Evolutionary conservation across 92 coral and sea anemone genomes (phyloP).

Genomic region (Isaurus tuberculatus): DNA sequence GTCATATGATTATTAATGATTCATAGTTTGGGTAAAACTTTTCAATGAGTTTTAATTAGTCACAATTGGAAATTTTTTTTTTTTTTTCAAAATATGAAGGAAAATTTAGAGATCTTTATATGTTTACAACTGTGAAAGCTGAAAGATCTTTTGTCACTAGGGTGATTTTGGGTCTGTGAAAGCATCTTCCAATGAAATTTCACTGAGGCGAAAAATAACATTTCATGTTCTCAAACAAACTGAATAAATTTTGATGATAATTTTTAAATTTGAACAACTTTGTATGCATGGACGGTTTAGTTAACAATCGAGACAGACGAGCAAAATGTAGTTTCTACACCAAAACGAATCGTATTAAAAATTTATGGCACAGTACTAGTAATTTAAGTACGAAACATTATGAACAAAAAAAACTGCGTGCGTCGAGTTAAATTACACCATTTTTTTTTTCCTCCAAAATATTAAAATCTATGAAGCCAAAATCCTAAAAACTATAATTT

Average conservation of each 20-base stretch:
- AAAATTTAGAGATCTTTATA: too few relatives aligned
- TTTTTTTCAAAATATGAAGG: not conserved
- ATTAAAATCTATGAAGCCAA: not conserved
- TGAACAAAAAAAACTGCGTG: not conserved
- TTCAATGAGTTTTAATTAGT: not conserved
- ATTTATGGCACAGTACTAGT: constrained; percentile 20
- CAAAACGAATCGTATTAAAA: constrained; percentile 22
- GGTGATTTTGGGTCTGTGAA: not conserved
- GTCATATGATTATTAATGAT: too few relatives aligned
- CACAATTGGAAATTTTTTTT: not conserved
- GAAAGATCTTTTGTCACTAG: constrained; percentile 17
- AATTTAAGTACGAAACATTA: constrained; percentile 24
- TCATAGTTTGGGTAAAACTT: too few relatives aligned
- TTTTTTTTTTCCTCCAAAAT: not conserved
- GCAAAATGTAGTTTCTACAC: not conserved
- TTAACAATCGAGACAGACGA: not conserved
- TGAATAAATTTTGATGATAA: not conserved
- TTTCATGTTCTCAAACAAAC: not conserved
- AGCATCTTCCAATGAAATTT: not conserved
- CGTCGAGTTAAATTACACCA: not conserved
- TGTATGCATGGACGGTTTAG: not conserved
- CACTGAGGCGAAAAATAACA: not conserved
- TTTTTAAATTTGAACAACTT: not conserved
- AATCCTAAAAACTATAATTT: not conserved
- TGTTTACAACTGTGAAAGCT: not conserved